Conservation (phyloP, 2,888 invertebrate species). For the Pachliopta kotzebuea region DNA sequence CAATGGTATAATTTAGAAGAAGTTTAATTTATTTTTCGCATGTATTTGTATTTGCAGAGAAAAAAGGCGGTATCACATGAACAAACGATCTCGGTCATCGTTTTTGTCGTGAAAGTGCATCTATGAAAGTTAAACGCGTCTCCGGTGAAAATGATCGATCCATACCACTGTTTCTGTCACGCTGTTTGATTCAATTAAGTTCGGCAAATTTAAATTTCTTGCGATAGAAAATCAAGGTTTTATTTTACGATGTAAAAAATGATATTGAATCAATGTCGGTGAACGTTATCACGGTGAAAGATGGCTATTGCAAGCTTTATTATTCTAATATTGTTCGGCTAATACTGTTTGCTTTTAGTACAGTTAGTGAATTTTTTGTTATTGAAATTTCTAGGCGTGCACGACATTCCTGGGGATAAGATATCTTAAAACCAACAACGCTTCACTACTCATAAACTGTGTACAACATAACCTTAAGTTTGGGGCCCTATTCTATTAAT, state of each 20-base stretch:
- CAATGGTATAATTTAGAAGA: not conserved
- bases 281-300: constrained; percentile 21
- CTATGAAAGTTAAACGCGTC: constrained; percentile 37
- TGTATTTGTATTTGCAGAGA: constrained; percentile 31
- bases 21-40: constrained; percentile 32
- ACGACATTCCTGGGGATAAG: no score
- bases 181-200: constrained; percentile 29
- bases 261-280: constrained; percentile 7
- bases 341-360: constrained; percentile 9
- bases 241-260: constrained; percentile 3
- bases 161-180: constrained; percentile 43
- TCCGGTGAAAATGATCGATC: constrained; percentile 54
- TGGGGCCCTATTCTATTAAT: no score
- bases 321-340: constrained; percentile 19
- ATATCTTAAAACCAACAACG: no score
- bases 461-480: no score
- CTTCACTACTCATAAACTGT: no score
- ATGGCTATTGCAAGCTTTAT: constrained; percentile 10
- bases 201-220: constrained; percentile 22
- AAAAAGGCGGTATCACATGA: constrained; percentile 28
- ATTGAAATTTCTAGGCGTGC: no score
- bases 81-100: constrained; percentile 50
- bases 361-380: not conserved
- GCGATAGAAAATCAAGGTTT: not conserved
- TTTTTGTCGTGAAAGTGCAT: constrained; percentile 51